Conservation (phyloP, 2,888 invertebrate genomes). For the Linnaemya vulpina region DNA sequence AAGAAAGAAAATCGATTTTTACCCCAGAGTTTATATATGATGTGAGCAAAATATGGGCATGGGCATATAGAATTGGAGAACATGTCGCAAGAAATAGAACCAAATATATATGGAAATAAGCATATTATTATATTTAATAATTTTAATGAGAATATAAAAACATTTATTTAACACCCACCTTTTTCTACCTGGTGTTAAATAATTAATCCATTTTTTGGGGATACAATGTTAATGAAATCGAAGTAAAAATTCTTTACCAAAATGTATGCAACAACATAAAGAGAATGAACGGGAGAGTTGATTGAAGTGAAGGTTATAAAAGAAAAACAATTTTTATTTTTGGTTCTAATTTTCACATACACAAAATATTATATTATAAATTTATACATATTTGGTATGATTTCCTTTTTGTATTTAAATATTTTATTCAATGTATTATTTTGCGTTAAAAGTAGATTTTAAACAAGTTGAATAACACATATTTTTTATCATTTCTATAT, state of each 20-base stretch:
- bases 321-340: slow-evolving; percentile 22
- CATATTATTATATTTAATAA: slow-evolving; percentile 17
- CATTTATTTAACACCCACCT: slow-evolving; percentile 30
- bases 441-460: not conserved
- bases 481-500: slow-evolving; percentile 2
- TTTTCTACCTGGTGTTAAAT: slow-evolving; percentile 50
- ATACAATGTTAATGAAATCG: not conserved
- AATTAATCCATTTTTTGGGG: slow-evolving; percentile 38
- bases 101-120: not conserved
- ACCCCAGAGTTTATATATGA: slow-evolving; percentile 44
- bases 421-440: not conserved
- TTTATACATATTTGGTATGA: not conserved
- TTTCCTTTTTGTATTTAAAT: not conserved
- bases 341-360: slow-evolving; percentile 24
- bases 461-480: not conserved
- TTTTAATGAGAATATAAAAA: not conserved
- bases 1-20: slow-evolving; percentile 68
- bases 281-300: slow-evolving; percentile 7
- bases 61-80: not conserved
- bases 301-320: slow-evolving; percentile 51
- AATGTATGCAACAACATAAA: not conserved
- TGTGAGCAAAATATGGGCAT: slow-evolving; percentile 21
- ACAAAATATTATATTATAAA: slow-evolving; percentile 2
- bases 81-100: slow-evolving; percentile 11
- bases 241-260: slow-evolving; percentile 18